Evolutionary conservation across 1,140 invertebrate genomes (phyloP), one percentile per base, ranked within the genome.

Genomic region (Drosophila teissieri): DNA sequence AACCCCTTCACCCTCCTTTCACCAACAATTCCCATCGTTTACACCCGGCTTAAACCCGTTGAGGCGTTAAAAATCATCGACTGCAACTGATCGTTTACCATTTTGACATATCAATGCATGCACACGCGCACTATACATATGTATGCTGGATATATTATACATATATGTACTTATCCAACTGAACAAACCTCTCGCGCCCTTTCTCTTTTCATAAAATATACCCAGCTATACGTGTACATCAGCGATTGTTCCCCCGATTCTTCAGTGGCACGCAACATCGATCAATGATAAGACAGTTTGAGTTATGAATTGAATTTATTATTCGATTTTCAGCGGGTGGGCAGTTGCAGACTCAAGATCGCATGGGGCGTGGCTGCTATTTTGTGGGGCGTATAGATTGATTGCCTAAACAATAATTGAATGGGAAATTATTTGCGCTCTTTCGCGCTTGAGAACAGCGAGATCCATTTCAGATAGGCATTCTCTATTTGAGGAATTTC

Each of bases 241-340:
- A 19, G 5, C 27, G 49, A 19, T 39, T 36, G 22, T 51, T 39
- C 34, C 12, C 22, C 48, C 27, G 70, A 56, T 76, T 68, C 54
- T 45, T 60, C 37, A 39, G 42, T 56, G 75, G 73, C 74, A 78
- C 56, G 74, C 73, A 57, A 78, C 73, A 77, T 78, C 73, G 74
- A 78, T 78, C 68, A 78, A 57, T 77, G 74, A 78, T 78, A 78
- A 70, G 64, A 52, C 56, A 69, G 73, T 69, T 77, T 77, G 73
- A 70, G 64, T 78, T 78, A 78, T 78, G 74, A 70, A 78, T 78
- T 70, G 52, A 77, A 78, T 70, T 78, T 72, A 70, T 77, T 75
- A 74, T 74, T 63, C 70, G 70, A 22, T 49, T 57, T 56, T 72
- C 68, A 72, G 68, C 68, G 65, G 64, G 64, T 36, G 64, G 51